These are phyloP conservation scores for Phymorhynchus buccinoides DNA, from an alignment of 1,140 invertebrate species.

Conservation along the genomic window DNA sequence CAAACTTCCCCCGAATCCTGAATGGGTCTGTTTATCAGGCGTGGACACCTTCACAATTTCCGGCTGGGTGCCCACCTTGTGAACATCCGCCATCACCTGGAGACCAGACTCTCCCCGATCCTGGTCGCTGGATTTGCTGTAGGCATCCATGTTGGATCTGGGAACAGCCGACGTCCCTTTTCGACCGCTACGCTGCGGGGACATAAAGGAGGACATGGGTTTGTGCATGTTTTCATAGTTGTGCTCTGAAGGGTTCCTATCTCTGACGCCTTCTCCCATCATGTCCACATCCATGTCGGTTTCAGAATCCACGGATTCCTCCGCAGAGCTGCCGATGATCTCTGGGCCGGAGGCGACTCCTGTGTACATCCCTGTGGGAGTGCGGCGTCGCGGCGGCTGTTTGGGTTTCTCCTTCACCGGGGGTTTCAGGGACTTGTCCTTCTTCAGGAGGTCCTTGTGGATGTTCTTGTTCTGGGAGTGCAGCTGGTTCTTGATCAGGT, in stretches of 20 bases:
- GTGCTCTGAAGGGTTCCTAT: background rate
- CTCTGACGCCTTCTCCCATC: constrained; percentile 30
- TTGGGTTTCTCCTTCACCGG: background rate
- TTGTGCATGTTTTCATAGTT: constrained; percentile 27
- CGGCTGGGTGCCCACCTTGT: constrained; percentile 27
- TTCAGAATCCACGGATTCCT: constrained; percentile 48
- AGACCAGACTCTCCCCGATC: constrained; percentile 26
- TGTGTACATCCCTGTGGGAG: constrained; percentile 47
- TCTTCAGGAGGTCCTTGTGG: constrained; percentile 53
- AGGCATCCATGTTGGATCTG: background rate
- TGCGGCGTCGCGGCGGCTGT: constrained; percentile 34
- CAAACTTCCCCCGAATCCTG: constrained; percentile 14
- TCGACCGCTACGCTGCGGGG: background rate
- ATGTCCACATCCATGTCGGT: constrained; percentile 33
- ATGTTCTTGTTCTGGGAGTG: constrained; percentile 53
- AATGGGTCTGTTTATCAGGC: constrained; percentile 11
- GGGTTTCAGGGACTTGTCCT: constrained; percentile 26
- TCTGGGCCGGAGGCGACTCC: constrained; percentile 46
- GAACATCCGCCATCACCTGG: constrained; percentile 41
- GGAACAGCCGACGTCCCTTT: background rate
- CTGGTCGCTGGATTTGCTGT: constrained; percentile 26
- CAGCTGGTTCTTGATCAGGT: constrained; percentile 50
- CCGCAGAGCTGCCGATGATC: constrained; percentile 45
- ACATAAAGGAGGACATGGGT: constrained; percentile 29
- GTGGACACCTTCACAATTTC: constrained; percentile 32